Conservation (phyloP, 1,140 invertebrate genomes). For the Eumaeus atala region DNA sequence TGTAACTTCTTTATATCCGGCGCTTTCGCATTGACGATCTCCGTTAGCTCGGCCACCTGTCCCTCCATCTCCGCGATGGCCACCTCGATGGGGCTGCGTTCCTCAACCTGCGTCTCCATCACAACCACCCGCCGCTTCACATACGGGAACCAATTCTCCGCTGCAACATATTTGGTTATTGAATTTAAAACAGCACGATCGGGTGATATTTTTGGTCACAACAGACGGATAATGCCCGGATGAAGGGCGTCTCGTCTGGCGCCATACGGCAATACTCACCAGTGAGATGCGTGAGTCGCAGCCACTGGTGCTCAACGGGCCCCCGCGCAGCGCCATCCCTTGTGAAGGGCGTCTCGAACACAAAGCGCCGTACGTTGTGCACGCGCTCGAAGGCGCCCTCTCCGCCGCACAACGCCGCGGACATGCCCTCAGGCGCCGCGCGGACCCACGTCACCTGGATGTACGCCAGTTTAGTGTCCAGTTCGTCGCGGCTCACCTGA, state of each 20-base stretch:
- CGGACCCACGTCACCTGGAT: slow-evolving; percentile 88
- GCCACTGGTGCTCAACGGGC: slow-evolving; percentile 90
- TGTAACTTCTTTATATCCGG: slow-evolving; percentile 93
- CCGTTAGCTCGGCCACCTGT: slow-evolving; percentile 87
- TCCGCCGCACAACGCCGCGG: slow-evolving; percentile 24
- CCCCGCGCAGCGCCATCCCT: slow-evolving; percentile 86
- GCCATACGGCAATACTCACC: slow-evolving; percentile 78
- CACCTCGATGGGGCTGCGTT: slow-evolving; percentile 93
- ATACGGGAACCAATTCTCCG: slow-evolving; percentile 91
- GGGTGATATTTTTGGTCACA: neutral
- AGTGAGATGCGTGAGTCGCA: slow-evolving; percentile 88
- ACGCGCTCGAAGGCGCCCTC: slow-evolving; percentile 75
- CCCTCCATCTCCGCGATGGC: slow-evolving; percentile 94
- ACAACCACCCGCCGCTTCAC: slow-evolving; percentile 91
- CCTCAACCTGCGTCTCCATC: slow-evolving; percentile 81
- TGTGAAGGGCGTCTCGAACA: slow-evolving; percentile 96
- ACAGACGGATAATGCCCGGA: no score
- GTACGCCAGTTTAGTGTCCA: slow-evolving; percentile 90
- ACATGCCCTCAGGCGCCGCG: slow-evolving; percentile 73
- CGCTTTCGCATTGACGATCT: slow-evolving; percentile 86
- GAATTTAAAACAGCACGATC: neutral
- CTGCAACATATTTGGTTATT: slow-evolving; percentile 57
- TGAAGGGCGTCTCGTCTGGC: no score
- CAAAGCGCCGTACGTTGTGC: slow-evolving; percentile 90
- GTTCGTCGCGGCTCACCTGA: slow-evolving; percentile 83